These are phyloP conservation scores for Masnerella sp. DNA, from an alignment of 2,888 invertebrate species.

Conservation along the genomic window DNA sequence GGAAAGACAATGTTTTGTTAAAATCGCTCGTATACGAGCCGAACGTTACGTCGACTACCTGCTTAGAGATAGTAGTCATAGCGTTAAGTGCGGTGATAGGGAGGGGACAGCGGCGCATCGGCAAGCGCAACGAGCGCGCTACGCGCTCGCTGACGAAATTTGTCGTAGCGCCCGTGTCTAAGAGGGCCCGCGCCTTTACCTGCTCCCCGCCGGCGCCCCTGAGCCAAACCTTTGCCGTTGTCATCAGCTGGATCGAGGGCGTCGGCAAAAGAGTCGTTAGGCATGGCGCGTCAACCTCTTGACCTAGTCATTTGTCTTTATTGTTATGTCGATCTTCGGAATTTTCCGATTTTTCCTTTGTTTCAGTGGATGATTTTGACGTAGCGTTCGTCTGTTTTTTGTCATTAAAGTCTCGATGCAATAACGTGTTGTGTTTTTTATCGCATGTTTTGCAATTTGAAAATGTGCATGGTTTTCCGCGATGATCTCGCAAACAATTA, in stretches of 20 bases:
- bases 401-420: slow-evolving; percentile 14
- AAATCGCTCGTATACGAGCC: background rate
- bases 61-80: background rate
- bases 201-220: background rate
- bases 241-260: background rate
- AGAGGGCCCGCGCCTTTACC: background rate
- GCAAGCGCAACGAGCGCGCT: background rate
- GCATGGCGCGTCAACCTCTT: background rate
- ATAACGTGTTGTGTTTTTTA: slow-evolving; percentile 4
- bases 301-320: slow-evolving; percentile 14
- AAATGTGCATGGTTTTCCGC: slow-evolving; percentile 20
- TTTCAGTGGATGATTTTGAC: no score
- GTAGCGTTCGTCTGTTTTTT: no score
- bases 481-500: slow-evolving; percentile 29
- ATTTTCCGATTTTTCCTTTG: no score
- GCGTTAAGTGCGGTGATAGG: background rate
- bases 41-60: no score
- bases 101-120: background rate
- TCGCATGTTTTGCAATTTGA: slow-evolving; percentile 4
- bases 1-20: background rate
- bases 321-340: no score
- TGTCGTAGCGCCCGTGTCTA: slow-evolving; percentile 1
- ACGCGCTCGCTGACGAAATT: background rate
- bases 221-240: background rate
- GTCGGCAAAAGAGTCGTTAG: background rate